These are phyloP conservation scores for Bursaphelenchus mucronatus DNA, from an alignment of 1,140 invertebrate species.

Conservation along the genomic window DNA sequence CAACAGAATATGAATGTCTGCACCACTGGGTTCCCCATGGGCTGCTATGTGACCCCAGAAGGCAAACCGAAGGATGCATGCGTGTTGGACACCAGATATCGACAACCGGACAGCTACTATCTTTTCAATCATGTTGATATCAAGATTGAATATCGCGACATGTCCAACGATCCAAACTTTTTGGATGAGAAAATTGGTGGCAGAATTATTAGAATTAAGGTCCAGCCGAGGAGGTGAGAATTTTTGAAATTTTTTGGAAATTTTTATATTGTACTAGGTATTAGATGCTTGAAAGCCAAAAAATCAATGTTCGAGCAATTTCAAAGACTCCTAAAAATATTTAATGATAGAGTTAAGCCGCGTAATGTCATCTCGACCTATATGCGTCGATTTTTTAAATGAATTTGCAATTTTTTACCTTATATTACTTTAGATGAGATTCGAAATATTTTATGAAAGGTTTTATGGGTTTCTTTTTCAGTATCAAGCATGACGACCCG, in stretches of 20 bases:
- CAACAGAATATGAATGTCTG: constrained; percentile 75
- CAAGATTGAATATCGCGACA: constrained; percentile 84
- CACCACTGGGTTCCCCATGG: constrained; percentile 92
- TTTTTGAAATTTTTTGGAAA: not conserved
- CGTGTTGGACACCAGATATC: constrained; percentile 64
- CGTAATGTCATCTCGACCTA: too few species aligned
- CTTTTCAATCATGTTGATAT: constrained; percentile 95
- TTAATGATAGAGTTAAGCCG: too few species aligned
- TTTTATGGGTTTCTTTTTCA: constrained; percentile 42
- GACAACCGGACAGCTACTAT: constrained; percentile 74
- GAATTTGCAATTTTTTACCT: too few species aligned
- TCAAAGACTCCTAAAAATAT: too few species aligned
- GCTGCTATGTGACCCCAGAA: constrained; percentile 71
- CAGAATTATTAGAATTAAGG: constrained; percentile 79
- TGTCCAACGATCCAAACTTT: constrained; percentile 74
- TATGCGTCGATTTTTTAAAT: too few species aligned
- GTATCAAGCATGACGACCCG: constrained; percentile 60
- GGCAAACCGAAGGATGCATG: constrained; percentile 68
- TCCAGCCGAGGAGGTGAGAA: constrained; percentile 74
- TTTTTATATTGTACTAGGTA: constrained; percentile 16
- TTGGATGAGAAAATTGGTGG: constrained; percentile 71
- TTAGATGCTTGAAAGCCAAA: constrained; percentile 18
- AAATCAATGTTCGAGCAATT: constrained; percentile 10
- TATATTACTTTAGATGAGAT: too few species aligned
- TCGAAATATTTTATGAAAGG: constrained; percentile 27